These are phyloP conservation scores for Phataginus tetradactyla DNA, from an alignment of 2,797 vertebrate species.

Conservation along the genomic window DNA sequence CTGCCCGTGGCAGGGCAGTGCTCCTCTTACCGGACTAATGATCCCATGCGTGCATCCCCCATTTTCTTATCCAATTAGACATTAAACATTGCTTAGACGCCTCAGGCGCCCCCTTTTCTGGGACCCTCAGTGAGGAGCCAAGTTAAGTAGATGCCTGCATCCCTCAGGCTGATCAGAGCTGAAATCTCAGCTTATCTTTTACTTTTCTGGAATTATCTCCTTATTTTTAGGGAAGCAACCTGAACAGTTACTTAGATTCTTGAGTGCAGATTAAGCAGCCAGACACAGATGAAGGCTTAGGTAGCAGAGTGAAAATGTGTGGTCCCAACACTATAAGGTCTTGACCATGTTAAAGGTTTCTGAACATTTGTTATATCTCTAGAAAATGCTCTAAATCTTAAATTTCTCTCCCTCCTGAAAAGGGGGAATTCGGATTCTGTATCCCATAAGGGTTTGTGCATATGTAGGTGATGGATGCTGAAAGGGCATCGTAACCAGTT, in stretches of 20 bases:
- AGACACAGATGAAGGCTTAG: not conserved
- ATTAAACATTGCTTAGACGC: rapidly evolving
- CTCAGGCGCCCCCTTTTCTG: not conserved
- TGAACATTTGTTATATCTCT: not conserved
- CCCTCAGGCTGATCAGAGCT: not conserved
- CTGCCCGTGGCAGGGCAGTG: rapidly evolving
- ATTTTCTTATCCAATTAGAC: not conserved
- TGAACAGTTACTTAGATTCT: not conserved
- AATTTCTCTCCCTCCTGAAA: not conserved
- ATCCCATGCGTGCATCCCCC: not conserved
- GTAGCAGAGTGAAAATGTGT: not conserved
- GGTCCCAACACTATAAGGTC: not conserved
- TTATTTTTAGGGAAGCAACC: not conserved
- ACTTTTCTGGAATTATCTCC: not conserved
- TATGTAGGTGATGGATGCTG: not conserved
- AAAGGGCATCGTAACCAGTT: not conserved
- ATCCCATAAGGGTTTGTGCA: not conserved
- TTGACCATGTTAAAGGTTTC: not conserved
- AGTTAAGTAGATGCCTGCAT: no score
- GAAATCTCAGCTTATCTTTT: not conserved
- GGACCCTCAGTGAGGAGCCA: not conserved
- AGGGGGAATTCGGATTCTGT: not conserved
- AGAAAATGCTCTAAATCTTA: not conserved
- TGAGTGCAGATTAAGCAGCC: not conserved
- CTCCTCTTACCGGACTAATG: not conserved